Evolutionary conservation across 2,797 vertebrate genomes (phyloP).

Genomic region (Rhinogobio ventralis): DNA sequence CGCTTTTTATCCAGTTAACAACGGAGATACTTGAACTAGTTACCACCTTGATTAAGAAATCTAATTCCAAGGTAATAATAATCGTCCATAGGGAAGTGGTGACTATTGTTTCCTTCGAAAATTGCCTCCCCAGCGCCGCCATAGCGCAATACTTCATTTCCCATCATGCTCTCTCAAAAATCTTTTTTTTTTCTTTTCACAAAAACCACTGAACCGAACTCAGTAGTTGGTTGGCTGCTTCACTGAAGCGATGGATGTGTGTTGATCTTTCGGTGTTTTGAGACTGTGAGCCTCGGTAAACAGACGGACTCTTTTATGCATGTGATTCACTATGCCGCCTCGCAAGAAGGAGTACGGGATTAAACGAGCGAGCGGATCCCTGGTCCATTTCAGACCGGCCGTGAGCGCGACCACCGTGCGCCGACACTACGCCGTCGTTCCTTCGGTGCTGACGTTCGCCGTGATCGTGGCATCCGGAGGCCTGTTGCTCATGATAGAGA

Average conservation of each 20-base stretch:
- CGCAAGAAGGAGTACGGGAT: conserved; percentile 65
- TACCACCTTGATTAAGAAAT: background rate
- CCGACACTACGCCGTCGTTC: conserved; percentile 81
- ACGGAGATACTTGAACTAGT: too few species aligned
- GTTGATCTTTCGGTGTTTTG: conserved; percentile 19
- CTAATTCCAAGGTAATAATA: background rate
- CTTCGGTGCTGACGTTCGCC: conserved; percentile 93
- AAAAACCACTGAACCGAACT: background rate
- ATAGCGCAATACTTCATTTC: conserved; percentile 53
- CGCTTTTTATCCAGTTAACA: too few species aligned
- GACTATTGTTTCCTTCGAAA: background rate
- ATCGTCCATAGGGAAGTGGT: background rate
- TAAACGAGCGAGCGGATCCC: conserved; percentile 62
- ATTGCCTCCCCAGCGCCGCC: background rate
- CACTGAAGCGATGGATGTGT: conserved; percentile 23
- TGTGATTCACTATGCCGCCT: conserved; percentile 66
- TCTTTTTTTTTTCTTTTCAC: background rate
- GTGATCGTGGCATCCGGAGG: conserved; percentile 96
- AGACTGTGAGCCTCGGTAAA: background rate
- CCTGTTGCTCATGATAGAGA: conserved; percentile 96
- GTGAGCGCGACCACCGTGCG: conserved; percentile 65
- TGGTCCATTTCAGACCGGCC: conserved; percentile 65
- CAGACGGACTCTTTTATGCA: background rate
- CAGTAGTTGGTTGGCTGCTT: background rate
- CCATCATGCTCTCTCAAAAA: conserved; percentile 47